These are phyloP conservation scores for Microcebus tavaratra DNA, from an alignment of 2,113 vertebrate genomes.

Conservation along the genomic window DNA sequence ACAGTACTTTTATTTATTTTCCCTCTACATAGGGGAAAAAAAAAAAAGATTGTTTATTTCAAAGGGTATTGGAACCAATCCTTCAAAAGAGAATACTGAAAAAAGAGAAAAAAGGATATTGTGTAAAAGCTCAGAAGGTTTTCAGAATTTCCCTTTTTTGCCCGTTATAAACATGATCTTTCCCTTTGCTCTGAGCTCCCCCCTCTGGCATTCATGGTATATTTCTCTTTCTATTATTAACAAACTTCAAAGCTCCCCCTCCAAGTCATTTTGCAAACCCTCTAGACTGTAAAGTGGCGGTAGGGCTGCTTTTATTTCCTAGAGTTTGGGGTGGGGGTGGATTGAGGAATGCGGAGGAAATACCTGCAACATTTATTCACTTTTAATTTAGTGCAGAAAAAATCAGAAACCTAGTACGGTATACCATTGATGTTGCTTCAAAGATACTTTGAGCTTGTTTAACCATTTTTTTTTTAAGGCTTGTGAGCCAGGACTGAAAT, in stretches of 20 bases:
- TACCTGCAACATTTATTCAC: slow-evolving; percentile 27
- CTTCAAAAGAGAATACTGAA: slow-evolving; percentile 52
- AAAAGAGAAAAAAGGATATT: slow-evolving; percentile 11
- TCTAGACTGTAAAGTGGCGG: not conserved
- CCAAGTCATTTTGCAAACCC: not conserved
- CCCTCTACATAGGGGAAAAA: not conserved
- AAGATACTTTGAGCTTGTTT: slow-evolving; percentile 27
- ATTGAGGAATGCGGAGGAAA: not conserved
- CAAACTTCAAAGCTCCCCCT: slow-evolving; percentile 17
- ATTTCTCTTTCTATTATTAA: slow-evolving; percentile 51
- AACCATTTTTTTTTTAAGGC: not conserved
- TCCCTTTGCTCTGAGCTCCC: slow-evolving; percentile 87
- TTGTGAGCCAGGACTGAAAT: not conserved
- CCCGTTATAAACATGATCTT: slow-evolving; percentile 64
- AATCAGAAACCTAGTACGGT: not conserved
- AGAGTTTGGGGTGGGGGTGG: not conserved
- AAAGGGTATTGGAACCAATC: slow-evolving; percentile 30
- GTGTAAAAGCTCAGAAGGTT: slow-evolving; percentile 40
- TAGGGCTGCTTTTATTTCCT: slow-evolving; percentile 35
- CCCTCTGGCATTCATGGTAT: slow-evolving; percentile 82
- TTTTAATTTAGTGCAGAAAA: slow-evolving; percentile 44
- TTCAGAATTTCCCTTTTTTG: slow-evolving; percentile 15
- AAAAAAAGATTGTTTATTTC: slow-evolving; percentile 49
- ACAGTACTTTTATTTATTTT: slow-evolving; percentile 49
- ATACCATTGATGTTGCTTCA: not conserved